Percentiles rank a stretch among this genome's conserved stretches.
These are phyloP conservation scores for Chionodraco myersi DNA, from an alignment of 2,113 vertebrate species.

Conservation along the genomic window DNA sequence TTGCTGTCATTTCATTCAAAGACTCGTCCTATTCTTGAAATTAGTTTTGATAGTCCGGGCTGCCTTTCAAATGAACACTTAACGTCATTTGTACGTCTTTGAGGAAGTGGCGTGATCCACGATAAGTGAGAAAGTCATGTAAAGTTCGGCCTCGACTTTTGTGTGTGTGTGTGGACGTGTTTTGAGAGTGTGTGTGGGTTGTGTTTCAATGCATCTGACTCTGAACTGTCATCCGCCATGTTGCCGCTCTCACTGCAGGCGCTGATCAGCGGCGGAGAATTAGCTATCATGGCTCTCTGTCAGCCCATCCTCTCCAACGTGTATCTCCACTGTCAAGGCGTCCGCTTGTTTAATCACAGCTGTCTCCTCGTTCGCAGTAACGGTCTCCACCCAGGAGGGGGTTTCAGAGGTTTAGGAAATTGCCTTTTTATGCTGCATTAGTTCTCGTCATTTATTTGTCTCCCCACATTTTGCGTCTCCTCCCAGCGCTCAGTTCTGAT, in stretches of 20 bases:
- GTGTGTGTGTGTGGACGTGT: background rate
- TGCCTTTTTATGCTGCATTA: slow-evolving; percentile 76
- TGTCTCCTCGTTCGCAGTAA: slow-evolving; percentile 65
- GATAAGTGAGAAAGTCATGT: slow-evolving; percentile 36
- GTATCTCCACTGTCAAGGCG: slow-evolving; percentile 73
- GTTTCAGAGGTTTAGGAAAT: slow-evolving; percentile 71
- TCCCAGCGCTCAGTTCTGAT: slow-evolving; percentile 39
- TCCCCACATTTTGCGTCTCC: slow-evolving; percentile 36
- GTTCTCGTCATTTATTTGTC: slow-evolving; percentile 65
- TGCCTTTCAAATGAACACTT: slow-evolving; percentile 53
- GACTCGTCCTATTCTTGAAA: slow-evolving; percentile 46
- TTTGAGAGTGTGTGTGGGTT: background rate
- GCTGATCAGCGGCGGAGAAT: slow-evolving; percentile 53
- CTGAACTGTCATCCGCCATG: slow-evolving; percentile 26
- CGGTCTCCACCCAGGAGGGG: slow-evolving; percentile 72
- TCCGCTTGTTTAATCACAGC: slow-evolving; percentile 68
- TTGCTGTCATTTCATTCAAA: slow-evolving; percentile 30
- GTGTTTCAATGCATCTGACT: slow-evolving; percentile 9
- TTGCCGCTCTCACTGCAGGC: slow-evolving; percentile 49
- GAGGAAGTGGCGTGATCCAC: slow-evolving; percentile 17
- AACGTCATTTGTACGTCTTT: slow-evolving; percentile 29
- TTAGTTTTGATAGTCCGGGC: slow-evolving; percentile 38
- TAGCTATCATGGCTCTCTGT: slow-evolving; percentile 52
- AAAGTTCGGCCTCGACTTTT: slow-evolving; percentile 50
- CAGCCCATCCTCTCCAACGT: slow-evolving; percentile 57